A percentile compares a stretch with the other conserved stretches of the same genome.
phyloP scores from a whole-genome alignment of 1,140 invertebrate genomes.

The Drosophila novamexicana region DNA sequence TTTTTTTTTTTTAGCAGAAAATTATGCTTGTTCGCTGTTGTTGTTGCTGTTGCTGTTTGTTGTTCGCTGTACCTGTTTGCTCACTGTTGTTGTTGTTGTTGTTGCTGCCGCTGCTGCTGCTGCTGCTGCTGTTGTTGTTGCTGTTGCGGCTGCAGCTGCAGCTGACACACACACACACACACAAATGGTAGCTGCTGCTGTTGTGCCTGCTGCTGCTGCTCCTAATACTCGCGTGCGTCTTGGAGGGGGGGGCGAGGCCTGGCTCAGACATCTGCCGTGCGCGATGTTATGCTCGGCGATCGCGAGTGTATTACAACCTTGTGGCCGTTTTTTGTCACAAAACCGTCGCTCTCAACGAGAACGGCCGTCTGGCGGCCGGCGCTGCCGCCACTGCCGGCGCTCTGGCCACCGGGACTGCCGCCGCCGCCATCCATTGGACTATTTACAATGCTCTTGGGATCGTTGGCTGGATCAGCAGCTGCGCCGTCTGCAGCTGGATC shows the following conservation, averaged over 20 bases:
- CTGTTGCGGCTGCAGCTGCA: constrained; percentile 34
- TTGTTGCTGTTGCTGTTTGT: constrained; percentile 56
- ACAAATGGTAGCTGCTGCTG: constrained; percentile 18
- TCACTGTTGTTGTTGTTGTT: constrained; percentile 50
- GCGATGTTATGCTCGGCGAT: constrained; percentile 92
- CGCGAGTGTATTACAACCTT: constrained; percentile 94
- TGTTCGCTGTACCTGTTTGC: constrained; percentile 51
- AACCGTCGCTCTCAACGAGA: constrained; percentile 92
- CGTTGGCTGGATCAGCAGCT: constrained; percentile 26
- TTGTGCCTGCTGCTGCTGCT: constrained; percentile 26
- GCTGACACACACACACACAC: neutral
- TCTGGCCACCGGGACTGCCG: constrained; percentile 68
- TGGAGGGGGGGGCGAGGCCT: constrained; percentile 87
- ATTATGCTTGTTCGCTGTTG: constrained; percentile 25
- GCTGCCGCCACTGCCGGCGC: constrained; percentile 61
- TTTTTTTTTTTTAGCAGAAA: neutral
- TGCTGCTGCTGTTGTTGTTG: constrained; percentile 14
- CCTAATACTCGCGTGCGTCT: constrained; percentile 84
- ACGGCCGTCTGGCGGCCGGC: constrained; percentile 90
- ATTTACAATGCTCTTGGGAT: constrained; percentile 65
- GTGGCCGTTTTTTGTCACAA: constrained; percentile 92
- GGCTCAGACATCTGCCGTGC: constrained; percentile 92
- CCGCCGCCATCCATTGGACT: constrained; percentile 57
- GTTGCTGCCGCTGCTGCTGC: constrained; percentile 40
- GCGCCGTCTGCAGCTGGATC: constrained; percentile 62